Conservation (phyloP, 1,140 invertebrate genomes). For the Magallana angulata region DNA sequence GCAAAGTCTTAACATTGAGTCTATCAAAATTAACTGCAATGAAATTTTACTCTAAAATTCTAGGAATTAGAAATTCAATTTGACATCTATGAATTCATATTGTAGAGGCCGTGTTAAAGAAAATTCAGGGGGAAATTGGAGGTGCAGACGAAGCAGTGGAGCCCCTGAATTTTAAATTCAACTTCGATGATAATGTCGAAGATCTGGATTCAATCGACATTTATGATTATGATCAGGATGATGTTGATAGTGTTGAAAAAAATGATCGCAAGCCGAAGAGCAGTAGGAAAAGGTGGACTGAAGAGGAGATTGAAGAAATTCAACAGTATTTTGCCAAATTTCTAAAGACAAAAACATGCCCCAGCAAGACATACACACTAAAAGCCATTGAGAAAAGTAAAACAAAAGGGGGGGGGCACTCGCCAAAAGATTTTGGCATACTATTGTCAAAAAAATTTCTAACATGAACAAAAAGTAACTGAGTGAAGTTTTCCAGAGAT, state of each 20-base stretch:
- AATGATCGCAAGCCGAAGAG: neutral
- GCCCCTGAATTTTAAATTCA: no score
- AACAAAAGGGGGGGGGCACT: neutral
- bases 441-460: neutral
- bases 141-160: no score
- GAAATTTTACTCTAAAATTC: no score
- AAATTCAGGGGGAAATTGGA: no score
- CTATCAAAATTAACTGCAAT: no score
- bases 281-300: neutral
- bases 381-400: slow-evolving; percentile 7
- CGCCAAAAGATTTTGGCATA: slow-evolving; percentile 13
- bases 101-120: no score
- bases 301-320: slow-evolving; percentile 12
- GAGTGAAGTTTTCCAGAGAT: no score
- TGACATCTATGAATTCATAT: no score
- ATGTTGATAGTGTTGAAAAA: neutral
- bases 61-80: no score
- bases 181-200: no score
- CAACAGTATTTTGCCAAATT: neutral
- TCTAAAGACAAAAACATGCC: slow-evolving; percentile 37
- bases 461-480: slow-evolving; percentile 25
- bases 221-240: neutral
- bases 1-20: no score
- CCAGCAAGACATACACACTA: neutral
- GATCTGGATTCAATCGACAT: no score